phyloP scores from a whole-genome alignment of 2,888 invertebrate genomes.

The Marronus borbonicus region DNA sequence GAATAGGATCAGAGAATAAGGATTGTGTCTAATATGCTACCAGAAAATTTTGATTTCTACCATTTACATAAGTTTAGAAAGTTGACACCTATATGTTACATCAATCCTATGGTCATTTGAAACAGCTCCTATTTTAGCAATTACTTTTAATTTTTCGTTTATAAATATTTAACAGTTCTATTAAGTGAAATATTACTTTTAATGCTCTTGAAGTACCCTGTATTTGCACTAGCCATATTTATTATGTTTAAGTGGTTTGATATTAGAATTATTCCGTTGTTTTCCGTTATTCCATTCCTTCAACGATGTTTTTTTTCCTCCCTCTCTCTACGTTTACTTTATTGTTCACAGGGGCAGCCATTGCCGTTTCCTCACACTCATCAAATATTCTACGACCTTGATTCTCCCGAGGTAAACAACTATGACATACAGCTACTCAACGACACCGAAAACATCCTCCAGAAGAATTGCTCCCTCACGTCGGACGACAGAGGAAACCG shows the following conservation, averaged over 20 bases:
- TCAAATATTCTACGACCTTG: conserved; percentile 68
- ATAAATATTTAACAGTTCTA: too few species aligned
- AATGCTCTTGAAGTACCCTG: too few species aligned
- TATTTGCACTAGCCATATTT: background rate
- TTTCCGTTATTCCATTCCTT: background rate
- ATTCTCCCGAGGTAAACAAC: conserved; percentile 68
- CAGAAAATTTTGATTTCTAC: too few species aligned
- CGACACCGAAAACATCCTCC: conserved; percentile 67
- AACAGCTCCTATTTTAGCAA: too few species aligned
- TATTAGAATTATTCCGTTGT: too few species aligned
- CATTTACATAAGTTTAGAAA: too few species aligned
- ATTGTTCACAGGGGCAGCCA: conserved; percentile 22
- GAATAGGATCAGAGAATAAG: too few species aligned
- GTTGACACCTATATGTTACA: too few species aligned
- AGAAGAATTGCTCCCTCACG: conserved; percentile 65
- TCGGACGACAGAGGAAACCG: conserved; percentile 63
- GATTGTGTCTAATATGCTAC: too few species aligned
- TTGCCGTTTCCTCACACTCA: conserved; percentile 1
- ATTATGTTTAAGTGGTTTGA: background rate
- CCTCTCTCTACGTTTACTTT: conserved; percentile 4
- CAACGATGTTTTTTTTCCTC: background rate
- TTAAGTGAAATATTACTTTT: too few species aligned
- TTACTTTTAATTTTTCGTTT: too few species aligned
- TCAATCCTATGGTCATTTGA: too few species aligned
- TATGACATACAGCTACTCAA: conserved; percentile 67